phyloP scores from a whole-genome alignment of 2,113 vertebrate genomes.

The Cepphus grylle region DNA sequence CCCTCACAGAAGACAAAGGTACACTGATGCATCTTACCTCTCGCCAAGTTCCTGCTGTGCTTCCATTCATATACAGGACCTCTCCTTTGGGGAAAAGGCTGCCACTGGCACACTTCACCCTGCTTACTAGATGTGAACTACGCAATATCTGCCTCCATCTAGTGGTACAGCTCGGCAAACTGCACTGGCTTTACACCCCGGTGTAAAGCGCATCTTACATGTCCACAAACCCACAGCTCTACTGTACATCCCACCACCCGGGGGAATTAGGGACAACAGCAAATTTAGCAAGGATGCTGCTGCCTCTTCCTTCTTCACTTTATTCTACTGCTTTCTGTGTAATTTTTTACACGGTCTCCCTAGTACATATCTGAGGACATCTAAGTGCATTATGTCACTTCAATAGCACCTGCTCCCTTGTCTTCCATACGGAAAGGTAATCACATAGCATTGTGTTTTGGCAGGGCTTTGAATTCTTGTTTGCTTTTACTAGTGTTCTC shows the following conservation, averaged over 20 bases:
- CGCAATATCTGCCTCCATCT: constrained; percentile 15
- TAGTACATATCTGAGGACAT: neutral
- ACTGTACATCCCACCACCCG: rapidly evolving
- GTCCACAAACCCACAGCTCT: neutral
- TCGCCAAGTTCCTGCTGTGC: rapidly evolving
- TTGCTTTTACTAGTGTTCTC: neutral
- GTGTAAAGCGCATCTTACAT: rapidly evolving
- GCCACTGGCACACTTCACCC: neutral
- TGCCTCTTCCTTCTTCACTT: neutral
- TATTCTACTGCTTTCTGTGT: neutral
- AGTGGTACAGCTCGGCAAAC: neutral
- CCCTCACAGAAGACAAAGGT: neutral
- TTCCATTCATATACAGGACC: rapidly evolving
- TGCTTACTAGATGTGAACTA: rapidly evolving
- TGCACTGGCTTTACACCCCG: neutral
- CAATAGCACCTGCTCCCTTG: neutral
- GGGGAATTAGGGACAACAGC: neutral
- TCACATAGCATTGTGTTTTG: neutral
- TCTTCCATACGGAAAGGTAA: neutral
- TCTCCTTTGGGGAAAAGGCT: neutral
- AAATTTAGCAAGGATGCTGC: neutral
- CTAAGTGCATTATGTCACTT: neutral
- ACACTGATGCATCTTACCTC: neutral
- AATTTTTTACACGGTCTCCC: neutral
- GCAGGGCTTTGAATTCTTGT: neutral